Evolutionary conservation across 2,797 vertebrate genomes (phyloP), one percentile per base, ranked within the genome.

Genomic region (Falco rusticolus): DNA sequence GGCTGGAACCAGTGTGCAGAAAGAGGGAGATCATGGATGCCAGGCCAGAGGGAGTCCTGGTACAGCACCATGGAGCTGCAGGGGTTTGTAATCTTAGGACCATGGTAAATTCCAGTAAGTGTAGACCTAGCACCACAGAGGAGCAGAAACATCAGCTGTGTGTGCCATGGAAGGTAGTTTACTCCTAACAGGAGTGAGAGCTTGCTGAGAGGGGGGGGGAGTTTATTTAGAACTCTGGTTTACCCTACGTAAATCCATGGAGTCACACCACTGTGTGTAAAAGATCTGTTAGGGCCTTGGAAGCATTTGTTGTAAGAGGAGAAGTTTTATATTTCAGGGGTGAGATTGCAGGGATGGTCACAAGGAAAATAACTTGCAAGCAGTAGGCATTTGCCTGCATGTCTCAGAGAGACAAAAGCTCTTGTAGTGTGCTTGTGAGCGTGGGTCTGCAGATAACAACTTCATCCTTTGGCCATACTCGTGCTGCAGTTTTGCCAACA

Each of bases 1-100:
- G 20, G 24, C 15, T 60, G 28, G 56, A 59, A 17, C 10, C 0
- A 0, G 33, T n/a, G 25, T 74, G 39, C 7, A 59, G 47, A 83
- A 21, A 0, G 0, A 4, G 9, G 25, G 31, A 63, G 14, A 22
- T 24, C 0, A 0, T 1, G 3, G 21, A 65, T 71, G 15, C 13
- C 33, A 56, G 75, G 16, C 33, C 13, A 14, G 68, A 61, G 25
- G 2, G 10, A 3, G 7, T 65, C 37, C 48, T 21, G 9, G 24
- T 51, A 31, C 34, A 34, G 11, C 33, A 50, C 8, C 13, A 3
- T 4, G 29, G 43, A 85, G 12, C 31, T 84, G 56, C 22, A 59
- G 43, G 50, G 11, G 8, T 78, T 66, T 78, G 24, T 76, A 22
- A 61, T 57, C 37, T 65, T 19, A 34, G 76, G 53, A 11, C 25